Percentiles rank a stretch among this genome's conserved stretches.
Conservation (phyloP, 2,888 invertebrate genomes). For the Drosophila picticornis region DNA sequence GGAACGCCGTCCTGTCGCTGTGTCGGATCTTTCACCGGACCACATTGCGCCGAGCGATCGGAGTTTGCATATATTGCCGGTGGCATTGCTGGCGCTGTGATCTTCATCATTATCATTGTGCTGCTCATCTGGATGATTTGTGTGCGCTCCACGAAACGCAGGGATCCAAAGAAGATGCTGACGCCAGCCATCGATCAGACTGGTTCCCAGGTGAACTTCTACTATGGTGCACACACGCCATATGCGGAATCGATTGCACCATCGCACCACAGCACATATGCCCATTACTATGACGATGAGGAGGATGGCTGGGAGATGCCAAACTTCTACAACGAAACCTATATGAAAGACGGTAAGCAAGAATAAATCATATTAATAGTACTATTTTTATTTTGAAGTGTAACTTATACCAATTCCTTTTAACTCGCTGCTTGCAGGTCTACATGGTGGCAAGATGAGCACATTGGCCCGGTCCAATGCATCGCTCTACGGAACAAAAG, state of each 20-base stretch:
- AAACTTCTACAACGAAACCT: conserved; percentile 97
- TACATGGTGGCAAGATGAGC: conserved; percentile 96
- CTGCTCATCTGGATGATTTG: conserved; percentile 99
- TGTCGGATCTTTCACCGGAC: conserved; percentile 96
- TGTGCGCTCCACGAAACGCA: conserved; percentile 94
- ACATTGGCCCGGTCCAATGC: conserved; percentile 96
- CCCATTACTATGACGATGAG: conserved; percentile 97
- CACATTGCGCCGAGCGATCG: conserved; percentile 95
- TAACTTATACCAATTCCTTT: background rate
- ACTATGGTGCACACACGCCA: conserved; percentile 97
- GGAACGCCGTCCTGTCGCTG: conserved; percentile 95
- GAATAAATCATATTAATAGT: background rate
- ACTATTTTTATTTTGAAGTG: background rate
- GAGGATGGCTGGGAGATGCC: conserved; percentile 99
- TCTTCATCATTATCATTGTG: conserved; percentile 96
- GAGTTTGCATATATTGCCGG: conserved; percentile 98
- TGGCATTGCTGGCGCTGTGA: conserved; percentile 97
- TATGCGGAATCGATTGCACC: conserved; percentile 98
- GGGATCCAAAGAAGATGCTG: conserved; percentile 96
- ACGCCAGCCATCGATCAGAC: conserved; percentile 96
- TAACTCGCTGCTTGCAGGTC: conserved; percentile 83
- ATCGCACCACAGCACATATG: conserved; percentile 97
- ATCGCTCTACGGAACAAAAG: conserved; percentile 97
- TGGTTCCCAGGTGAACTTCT: conserved; percentile 97
- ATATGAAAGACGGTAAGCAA: conserved; percentile 92